Conservation (phyloP, 2,113 vertebrate genomes). For the Pica pica region DNA sequence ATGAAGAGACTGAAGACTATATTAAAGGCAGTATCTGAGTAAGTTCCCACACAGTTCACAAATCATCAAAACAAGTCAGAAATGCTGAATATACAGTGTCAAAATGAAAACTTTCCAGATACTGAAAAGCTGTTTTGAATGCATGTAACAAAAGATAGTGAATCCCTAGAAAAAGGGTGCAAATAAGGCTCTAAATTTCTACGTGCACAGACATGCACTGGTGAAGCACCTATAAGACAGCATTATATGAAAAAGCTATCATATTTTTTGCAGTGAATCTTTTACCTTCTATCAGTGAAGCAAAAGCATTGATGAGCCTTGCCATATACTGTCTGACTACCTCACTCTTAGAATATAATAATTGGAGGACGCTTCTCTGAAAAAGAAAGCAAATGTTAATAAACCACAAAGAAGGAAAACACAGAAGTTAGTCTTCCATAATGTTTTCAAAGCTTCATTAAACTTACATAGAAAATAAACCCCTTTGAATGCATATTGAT, state of each 20-base stretch:
- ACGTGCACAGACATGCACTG: neutral
- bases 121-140: neutral
- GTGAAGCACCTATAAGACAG: neutral
- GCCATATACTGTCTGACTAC: slow-evolving; percentile 87
- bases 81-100: neutral
- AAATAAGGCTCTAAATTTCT: neutral
- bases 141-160: neutral
- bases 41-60: neutral
- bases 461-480: neutral
- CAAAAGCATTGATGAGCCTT: slow-evolving; percentile 88
- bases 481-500: neutral
- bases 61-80: neutral
- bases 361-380: slow-evolving; percentile 80
- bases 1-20: neutral
- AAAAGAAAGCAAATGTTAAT: neutral
- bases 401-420: neutral
- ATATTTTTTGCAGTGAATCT: neutral
- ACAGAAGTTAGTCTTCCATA: neutral
- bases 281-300: slow-evolving; percentile 89
- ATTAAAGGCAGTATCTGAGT: neutral
- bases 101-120: neutral
- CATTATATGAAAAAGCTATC: neutral
- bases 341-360: slow-evolving; percentile 83
- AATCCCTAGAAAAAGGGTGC: neutral
- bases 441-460: neutral